Evolutionary conservation across 2,113 vertebrate genomes (phyloP).

Genomic region (Pangasianodon hypophthalmus): DNA sequence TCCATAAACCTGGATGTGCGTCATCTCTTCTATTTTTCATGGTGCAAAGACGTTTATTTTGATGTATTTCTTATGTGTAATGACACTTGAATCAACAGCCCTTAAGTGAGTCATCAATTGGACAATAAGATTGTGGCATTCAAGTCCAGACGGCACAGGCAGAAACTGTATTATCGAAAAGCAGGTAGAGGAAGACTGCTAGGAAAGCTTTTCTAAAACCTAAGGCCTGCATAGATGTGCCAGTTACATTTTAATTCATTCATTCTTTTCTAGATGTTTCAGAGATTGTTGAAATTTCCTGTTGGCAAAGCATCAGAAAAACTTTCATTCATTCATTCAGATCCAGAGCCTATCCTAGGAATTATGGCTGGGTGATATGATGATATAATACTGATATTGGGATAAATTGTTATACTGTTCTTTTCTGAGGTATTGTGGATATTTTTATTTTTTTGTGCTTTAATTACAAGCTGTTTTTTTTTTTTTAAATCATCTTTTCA

Average conservation of each 20-base stretch:
- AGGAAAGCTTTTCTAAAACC: slow-evolving; percentile 18
- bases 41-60: slow-evolving; percentile 26
- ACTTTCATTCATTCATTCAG: no score
- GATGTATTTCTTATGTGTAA: slow-evolving; percentile 28
- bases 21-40: slow-evolving; percentile 9
- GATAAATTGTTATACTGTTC: not conserved
- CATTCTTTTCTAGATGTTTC: not conserved
- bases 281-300: slow-evolving; percentile 2
- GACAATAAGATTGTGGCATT: slow-evolving; percentile 43
- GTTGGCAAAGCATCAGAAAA: not conserved
- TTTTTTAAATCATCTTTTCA: no score
- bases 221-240: slow-evolving; percentile 4
- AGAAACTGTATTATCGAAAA: slow-evolving; percentile 20
- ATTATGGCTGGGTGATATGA: not conserved
- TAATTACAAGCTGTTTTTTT: not conserved
- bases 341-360: not conserved
- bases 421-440: no score
- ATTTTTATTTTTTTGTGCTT: not conserved
- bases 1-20: slow-evolving; percentile 14
- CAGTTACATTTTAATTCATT: not conserved
- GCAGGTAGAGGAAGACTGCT: slow-evolving; percentile 4
- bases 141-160: slow-evolving; percentile 28
- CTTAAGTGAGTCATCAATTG: slow-evolving; percentile 52
- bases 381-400: not conserved
- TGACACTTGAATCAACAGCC: slow-evolving; percentile 47